These are phyloP conservation scores for Astropecten irregularis DNA, from an alignment of 53 echinoderm and acorn worm genomes.

Conservation along the genomic window DNA sequence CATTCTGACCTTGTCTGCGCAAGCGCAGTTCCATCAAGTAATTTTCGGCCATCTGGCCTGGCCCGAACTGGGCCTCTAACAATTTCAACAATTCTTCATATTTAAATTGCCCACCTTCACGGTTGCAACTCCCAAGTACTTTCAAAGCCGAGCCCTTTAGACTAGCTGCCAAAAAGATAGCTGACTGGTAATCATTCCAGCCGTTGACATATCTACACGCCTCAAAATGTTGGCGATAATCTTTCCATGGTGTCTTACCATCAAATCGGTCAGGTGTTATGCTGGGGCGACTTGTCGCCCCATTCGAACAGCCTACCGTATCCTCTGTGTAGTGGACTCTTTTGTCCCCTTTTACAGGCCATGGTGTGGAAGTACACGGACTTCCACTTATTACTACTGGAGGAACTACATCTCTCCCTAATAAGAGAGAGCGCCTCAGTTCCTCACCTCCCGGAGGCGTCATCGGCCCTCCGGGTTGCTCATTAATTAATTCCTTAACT, in stretches of 20 bases:
- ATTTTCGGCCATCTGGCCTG: constrained; percentile 25
- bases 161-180: constrained; percentile 35
- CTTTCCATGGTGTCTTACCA: constrained; percentile 59
- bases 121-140: constrained; percentile 1
- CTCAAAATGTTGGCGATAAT: constrained; percentile 58
- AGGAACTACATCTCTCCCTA: no score
- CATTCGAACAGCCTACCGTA: background rate
- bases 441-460: background rate
- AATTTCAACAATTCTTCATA: background rate
- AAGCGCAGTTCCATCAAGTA: constrained; percentile 18
- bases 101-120: background rate
- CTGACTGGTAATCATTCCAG: constrained; percentile 41
- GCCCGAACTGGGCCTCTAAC: constrained; percentile 17
- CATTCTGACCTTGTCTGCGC: background rate
- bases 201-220: constrained; percentile 53
- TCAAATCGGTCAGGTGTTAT: constrained; percentile 58
- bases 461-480: background rate
- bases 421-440: no score
- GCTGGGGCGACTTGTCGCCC: constrained; percentile 28
- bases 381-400: background rate
- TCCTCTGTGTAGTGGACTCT: background rate
- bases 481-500: no score
- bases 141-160: constrained; percentile 40
- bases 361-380: background rate
- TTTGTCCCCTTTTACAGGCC: background rate